Conservation (phyloP, 2,888 invertebrate species). For the Caenorhabditis zanzibari region DNA sequence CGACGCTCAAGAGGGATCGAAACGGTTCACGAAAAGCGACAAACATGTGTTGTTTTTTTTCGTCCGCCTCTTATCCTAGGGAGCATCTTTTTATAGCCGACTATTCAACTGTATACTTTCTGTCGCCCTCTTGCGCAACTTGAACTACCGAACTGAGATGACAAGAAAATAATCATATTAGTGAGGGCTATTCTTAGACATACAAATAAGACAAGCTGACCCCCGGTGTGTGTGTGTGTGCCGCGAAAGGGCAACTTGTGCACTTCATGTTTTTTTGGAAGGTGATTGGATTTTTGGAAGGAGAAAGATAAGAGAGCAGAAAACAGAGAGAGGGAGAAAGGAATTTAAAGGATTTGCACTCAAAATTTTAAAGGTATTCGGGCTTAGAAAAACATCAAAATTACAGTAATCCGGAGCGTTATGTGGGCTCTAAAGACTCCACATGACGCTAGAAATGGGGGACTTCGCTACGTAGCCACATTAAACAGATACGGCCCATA, state of each 20-base stretch:
- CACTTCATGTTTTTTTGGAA: background rate
- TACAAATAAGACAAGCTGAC: background rate
- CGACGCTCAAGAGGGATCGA: background rate
- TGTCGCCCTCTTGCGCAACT: conserved; percentile 47
- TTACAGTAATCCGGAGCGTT: too few species aligned
- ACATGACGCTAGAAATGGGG: too few species aligned
- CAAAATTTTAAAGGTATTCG: too few species aligned
- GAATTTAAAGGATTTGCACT: background rate
- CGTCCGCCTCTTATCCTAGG: background rate
- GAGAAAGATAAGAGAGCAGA: background rate
- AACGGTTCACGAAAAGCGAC: conserved; percentile 17
- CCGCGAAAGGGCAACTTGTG: conserved; percentile 24
- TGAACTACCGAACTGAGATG: conserved; percentile 15
- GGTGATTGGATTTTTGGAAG: background rate
- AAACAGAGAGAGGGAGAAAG: background rate
- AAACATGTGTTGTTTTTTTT: conserved; percentile 24
- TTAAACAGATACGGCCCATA: too few species aligned
- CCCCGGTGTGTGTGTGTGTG: too few species aligned
- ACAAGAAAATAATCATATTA: conserved; percentile 19
- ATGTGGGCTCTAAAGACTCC: too few species aligned
- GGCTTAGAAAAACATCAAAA: too few species aligned
- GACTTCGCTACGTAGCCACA: too few species aligned
- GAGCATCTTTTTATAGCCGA: conserved; percentile 34
- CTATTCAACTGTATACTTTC: background rate
- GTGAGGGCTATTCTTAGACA: conserved; percentile 22